A percentile compares a stretch with the other conserved stretches of the same genome.
Evolutionary conservation across 2,797 vertebrate genomes (phyloP).

Genomic region (Pseudochirops corinnae): DNA sequence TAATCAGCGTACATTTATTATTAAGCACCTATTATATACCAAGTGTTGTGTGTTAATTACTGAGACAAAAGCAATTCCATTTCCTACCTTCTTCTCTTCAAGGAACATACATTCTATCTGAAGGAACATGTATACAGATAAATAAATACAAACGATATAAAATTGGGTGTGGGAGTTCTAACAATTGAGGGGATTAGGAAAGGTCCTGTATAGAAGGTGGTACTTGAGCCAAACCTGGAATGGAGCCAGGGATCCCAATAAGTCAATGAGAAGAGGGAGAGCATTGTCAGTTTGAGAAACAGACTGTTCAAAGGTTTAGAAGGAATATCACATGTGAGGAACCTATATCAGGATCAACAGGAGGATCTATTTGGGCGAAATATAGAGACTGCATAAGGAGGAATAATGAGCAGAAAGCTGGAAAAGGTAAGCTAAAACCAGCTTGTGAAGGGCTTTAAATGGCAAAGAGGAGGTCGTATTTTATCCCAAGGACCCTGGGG

Average conservation of each 20-base stretch:
- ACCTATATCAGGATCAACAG: too few species aligned
- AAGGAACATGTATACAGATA: not conserved
- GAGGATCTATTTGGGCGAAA: too few species aligned
- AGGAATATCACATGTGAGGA: too few species aligned
- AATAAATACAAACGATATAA: not conserved
- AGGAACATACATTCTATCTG: not conserved
- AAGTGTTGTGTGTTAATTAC: not conserved
- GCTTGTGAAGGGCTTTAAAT: too few species aligned
- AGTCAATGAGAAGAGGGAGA: not conserved
- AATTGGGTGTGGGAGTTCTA: not conserved
- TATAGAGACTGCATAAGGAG: too few species aligned
- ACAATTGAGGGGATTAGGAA: not conserved
- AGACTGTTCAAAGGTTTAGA: not conserved
- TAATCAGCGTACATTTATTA: not conserved
- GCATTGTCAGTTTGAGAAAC: not conserved
- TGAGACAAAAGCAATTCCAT: not conserved
- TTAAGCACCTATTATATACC: not conserved
- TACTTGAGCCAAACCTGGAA: not conserved
- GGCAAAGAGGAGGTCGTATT: too few species aligned
- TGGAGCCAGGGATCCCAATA: not conserved
- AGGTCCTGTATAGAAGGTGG: not conserved
- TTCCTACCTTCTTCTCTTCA: not conserved
- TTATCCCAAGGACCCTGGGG: too few species aligned
- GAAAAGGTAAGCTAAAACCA: too few species aligned
- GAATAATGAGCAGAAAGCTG: too few species aligned